Base-by-base conservation (phyloP, 2,888 invertebrate genomes). In the Lucinisca nassula region DNA sequence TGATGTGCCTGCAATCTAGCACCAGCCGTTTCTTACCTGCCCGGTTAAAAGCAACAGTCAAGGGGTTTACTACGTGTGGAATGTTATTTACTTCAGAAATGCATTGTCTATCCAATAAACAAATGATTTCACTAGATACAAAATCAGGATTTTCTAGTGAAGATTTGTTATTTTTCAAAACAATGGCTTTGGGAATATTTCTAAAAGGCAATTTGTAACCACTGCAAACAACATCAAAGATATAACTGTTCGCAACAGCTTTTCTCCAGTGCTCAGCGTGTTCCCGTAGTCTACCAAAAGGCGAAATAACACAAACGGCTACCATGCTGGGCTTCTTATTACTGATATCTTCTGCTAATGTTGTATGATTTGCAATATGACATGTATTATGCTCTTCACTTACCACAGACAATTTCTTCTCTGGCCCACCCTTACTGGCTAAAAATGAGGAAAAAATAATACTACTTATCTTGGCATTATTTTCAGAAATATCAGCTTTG, bases 81-180 rank as follows among this genome's bases (percentile, higher is more conserved):
- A n/a, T 37, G 30, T 35, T 14, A 32, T 37, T 21, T 12, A 75
- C 74, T n/a, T 78, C 30, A 14, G 55, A 17, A 24, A 86, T 83
- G 17, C 77, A 79, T n/a, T 73, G 76, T 40, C 76, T 83, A 4
- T 12, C 24, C 21, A 76, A 45, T 27, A 87, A 55, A 8, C 10
- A 45, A 17, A 61, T n/a, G 27, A 87, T 79, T 55, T 83, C 79
- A 0, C 58, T 35, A 17, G 3, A 10, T 10, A 87, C 87, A 80
- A 83, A 83, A 37, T 35, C n/a, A 17, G 45, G n/a, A 55, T 79
- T 79, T 14, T 82, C 38, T n/a, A 27, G 21, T 14, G 86, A 73
- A 12, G 82, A 82, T 49, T 70, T 61, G 40, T 86, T 87, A 72
- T 87, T 87, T 72, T 32, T 79, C 6, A 83, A 37, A 24, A 51